Evolutionary conservation across 2,113 vertebrate genomes (phyloP).

Genomic region (Numida meleagris): DNA sequence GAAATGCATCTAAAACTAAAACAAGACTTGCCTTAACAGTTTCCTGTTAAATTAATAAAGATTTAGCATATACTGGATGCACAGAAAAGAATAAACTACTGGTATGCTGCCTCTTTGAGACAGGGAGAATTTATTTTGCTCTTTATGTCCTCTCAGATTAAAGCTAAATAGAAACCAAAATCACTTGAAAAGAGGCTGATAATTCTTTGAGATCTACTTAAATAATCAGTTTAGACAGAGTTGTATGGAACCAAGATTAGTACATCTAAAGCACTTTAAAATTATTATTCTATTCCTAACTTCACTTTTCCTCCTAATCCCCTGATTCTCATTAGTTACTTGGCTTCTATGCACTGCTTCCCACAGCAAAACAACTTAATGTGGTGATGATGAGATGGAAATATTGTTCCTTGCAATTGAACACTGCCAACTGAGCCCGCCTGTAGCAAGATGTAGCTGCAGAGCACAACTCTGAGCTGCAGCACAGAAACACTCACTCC

Average conservation of each 20-base stretch:
- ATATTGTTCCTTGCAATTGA: background rate
- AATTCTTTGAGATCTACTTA: background rate
- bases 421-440: background rate
- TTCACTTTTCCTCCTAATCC: background rate
- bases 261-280: background rate
- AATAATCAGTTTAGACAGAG: background rate
- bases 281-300: background rate
- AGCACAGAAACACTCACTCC: background rate
- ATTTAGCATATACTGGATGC: background rate
- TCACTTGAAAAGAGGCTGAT: background rate
- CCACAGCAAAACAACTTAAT: constrained; percentile 1
- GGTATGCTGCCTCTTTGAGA: background rate
- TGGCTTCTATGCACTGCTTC: background rate
- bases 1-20: background rate
- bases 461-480: background rate
- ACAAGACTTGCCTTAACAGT: background rate
- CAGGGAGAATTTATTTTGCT: background rate
- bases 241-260: background rate
- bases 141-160: background rate
- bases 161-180: background rate
- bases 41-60: background rate
- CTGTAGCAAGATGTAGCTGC: background rate
- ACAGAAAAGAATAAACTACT: background rate
- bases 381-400: background rate
- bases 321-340: background rate